Base-by-base conservation (phyloP, 2,113 vertebrate genomes). In the Cephalopholis sonnerati region DNA sequence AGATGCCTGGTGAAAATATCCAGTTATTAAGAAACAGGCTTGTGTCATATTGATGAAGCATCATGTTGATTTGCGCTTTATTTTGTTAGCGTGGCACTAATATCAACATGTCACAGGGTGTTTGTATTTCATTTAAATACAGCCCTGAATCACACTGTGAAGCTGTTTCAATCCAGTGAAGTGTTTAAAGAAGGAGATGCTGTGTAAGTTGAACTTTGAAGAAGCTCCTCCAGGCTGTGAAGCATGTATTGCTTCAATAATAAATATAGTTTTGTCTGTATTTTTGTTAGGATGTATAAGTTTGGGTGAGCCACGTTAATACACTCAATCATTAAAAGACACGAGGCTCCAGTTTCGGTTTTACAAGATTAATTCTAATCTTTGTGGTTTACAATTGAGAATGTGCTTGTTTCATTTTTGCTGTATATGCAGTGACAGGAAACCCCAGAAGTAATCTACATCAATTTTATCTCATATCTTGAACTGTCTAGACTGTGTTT, bases 401-500 rank as follows among this genome's bases (percentile, higher is more conserved):
- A 50, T 24, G 64, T 73, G 46, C 57, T 84, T 51, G 46, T 85
- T 74, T 57, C 41, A 44, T 7, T 61, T 5, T 12, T 9, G 36
- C 63, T 77, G 20, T 18, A 55, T 22, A 1, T 63, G 65, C 22
- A 70, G 77, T 46, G 4, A 1, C 82, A 63, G 82, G 84, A 91
- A 89, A 79, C 46, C 69, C n/a, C 71, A 48, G 29, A 66, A 39
- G 55, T 88, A 48, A 90, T 83, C 72, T 66, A 27, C 54, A 82
- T 82, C 57, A 7, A 8, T 58, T 69, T 84, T 58, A 77, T 82
- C 83, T 82, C 2, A 7, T 39, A 67, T 90, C 75, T 69, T 55
- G 18, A 61, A 12, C 65, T 7, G 83, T 86, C 84, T 69, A 85
- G 84, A 90, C 86, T 25, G 24, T 81, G 81, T 91, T 93, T 95